Base-by-base conservation (phyloP, 1,140 invertebrate genomes). In the Drosophila gunungcola region DNA sequence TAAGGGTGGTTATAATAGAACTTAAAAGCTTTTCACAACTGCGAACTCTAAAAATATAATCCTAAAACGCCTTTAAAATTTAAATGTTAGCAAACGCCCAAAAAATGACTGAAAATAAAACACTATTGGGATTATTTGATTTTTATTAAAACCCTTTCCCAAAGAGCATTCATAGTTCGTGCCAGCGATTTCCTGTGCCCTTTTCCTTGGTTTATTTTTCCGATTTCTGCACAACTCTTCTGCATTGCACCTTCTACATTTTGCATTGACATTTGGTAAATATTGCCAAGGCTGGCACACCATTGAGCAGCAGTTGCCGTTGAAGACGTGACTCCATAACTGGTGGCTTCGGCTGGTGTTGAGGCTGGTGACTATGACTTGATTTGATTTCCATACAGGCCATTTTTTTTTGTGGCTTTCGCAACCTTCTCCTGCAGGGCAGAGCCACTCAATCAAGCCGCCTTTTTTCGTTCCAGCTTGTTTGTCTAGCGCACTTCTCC, bases 181-280 rank as follows among this genome's bases (percentile, higher is more conserved):
- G 3, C 10, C 5, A 29, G 3, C n/a, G 4, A 25, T 29, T 42
- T 27, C 9, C n/a, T 29, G 12, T 52, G 54, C 39, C 46, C 45
- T 83, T 86, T 80, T 60, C 39, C 51, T 39, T 51, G 41, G 41
- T 36, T 51, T 43, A 38, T 45, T 56, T 41, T 62, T 61, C 63
- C 75, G 68, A 70, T 65, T 45, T 61, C 61, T 61, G 61, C 70
- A 55, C 46, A 69, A 72, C 46, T 81, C 58, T 73, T 52, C 45
- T 73, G 83, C 64, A 78, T 62, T 62, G 78, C 83, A 88, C 65
- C 70, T 76, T 73, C 60, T 60, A 77, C 83, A 70, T 83, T 84
- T 82, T 88, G 84, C 84, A 88, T 89, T 89, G 84, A 89, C 84
- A 89, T 89, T 89, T 89, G 80, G 84, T 80, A 89, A 89, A 89